Evolutionary conservation across 2,113 vertebrate genomes (phyloP).

Genomic region (Catagonus wagneri): DNA sequence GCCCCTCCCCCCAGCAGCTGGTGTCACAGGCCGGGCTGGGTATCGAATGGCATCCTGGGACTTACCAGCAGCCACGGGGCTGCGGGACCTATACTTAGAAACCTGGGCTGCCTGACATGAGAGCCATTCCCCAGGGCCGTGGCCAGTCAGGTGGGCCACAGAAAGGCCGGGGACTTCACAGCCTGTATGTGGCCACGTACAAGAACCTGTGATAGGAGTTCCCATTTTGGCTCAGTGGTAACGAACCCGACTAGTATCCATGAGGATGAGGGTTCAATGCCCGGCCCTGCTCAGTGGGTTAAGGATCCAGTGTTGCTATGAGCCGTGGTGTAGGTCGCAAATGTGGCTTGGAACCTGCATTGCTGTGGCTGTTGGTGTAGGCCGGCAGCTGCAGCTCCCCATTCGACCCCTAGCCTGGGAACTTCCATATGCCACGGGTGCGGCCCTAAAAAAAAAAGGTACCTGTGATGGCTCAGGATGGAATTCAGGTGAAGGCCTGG

Average conservation of each 20-base stretch:
- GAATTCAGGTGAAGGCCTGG: background rate
- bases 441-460: background rate
- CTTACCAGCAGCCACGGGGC: constrained; percentile 74
- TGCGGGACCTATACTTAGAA: constrained; percentile 77
- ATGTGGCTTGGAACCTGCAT: too few relatives aligned
- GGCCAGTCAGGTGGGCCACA: background rate
- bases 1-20: background rate
- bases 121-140: background rate
- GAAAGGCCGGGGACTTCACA: background rate
- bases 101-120: background rate
- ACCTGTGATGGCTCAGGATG: background rate
- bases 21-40: constrained; percentile 10
- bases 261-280: too few relatives aligned
- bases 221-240: too few relatives aligned
- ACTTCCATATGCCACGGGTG: background rate
- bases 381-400: too few relatives aligned
- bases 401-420: too few relatives aligned
- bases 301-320: too few relatives aligned
- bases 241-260: too few relatives aligned
- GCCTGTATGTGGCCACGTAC: background rate
- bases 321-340: too few relatives aligned
- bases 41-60: constrained; percentile 62
- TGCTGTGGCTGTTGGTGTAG: too few relatives aligned
- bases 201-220: too few relatives aligned
- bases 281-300: too few relatives aligned